These are phyloP conservation scores for Valencia hispanica DNA, from an alignment of 2,797 vertebrate species.

Conservation along the genomic window DNA sequence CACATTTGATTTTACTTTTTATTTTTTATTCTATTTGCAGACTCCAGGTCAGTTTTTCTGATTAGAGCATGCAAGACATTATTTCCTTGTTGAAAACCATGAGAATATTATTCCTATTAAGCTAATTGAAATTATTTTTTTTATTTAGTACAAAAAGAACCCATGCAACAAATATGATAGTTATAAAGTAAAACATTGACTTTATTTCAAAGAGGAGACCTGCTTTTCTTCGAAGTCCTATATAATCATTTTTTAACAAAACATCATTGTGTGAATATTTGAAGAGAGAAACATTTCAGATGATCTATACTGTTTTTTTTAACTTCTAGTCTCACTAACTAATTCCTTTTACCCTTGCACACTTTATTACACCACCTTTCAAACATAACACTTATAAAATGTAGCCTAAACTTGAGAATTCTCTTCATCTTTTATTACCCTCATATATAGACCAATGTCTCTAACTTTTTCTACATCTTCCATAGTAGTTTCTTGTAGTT, in stretches of 20 bases:
- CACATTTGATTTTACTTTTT: background rate
- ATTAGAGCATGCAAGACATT: background rate
- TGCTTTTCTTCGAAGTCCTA: background rate
- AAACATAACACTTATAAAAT: slow-evolving; percentile 27
- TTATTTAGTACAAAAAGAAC: too few species aligned
- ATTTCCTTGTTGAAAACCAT: background rate
- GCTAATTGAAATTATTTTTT: too few species aligned
- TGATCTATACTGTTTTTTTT: slow-evolving; percentile 39
- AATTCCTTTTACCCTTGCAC: slow-evolving; percentile 57
- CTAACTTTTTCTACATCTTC: slow-evolving; percentile 21
- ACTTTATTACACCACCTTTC: slow-evolving; percentile 36
- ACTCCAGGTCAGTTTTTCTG: background rate
- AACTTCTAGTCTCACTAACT: slow-evolving; percentile 32
- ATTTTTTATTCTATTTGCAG: background rate
- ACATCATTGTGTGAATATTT: background rate
- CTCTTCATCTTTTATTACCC: slow-evolving; percentile 39
- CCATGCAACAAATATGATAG: too few species aligned
- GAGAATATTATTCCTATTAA: background rate
- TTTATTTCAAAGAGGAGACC: background rate
- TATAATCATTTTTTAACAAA: too few species aligned
- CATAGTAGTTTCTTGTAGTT: slow-evolving; percentile 25
- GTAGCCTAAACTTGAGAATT: background rate
- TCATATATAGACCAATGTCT: slow-evolving; percentile 27
- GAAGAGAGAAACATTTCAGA: background rate
- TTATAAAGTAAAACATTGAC: too few species aligned